A percentile compares a stretch with the other conserved stretches of the same genome.
These are phyloP conservation scores for Phrynosoma blainvillii DNA, from an alignment of 2,113 vertebrate species.

Conservation along the genomic window DNA sequence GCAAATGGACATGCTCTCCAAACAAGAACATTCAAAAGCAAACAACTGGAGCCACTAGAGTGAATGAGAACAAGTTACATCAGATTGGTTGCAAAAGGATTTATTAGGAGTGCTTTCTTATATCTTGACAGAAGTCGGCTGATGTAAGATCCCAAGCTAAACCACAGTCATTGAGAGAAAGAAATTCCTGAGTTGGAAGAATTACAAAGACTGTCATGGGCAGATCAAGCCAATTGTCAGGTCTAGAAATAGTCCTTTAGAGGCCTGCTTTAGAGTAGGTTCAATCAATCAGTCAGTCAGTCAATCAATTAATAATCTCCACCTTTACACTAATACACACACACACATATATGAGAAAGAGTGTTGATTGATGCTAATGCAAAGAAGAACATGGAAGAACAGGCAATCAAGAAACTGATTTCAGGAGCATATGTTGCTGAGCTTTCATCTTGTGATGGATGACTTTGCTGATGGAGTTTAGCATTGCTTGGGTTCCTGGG, in stretches of 20 bases:
- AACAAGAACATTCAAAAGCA: not conserved
- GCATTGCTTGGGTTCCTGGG: not conserved
- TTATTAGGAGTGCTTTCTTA: not conserved
- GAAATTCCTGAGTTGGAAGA: no score
- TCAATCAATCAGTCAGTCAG: no score
- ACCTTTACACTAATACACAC: no score
- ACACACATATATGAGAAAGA: not conserved
- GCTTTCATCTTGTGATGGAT: not conserved
- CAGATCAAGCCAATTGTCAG: not conserved
- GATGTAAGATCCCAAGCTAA: not conserved
- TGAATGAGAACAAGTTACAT: not conserved
- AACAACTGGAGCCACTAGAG: not conserved
- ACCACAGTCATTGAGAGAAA: not conserved
- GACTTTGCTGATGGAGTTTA: not conserved
- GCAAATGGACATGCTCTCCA: not conserved
- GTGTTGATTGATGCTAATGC: not conserved
- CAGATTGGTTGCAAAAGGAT: not conserved
- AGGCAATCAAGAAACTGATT: not conserved
- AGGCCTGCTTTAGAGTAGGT: not conserved
- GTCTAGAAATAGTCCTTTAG: no score
- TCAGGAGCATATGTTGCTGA: not conserved
- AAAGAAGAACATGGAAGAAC: not conserved
- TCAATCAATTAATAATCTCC: no score
- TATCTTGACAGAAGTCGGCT: no score
- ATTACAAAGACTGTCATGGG: not conserved